A percentile compares a stretch with the other conserved stretches of the same genome.
Evolutionary conservation across 2,797 vertebrate species (phyloP).

Genomic region (Melanitta fusca): DNA sequence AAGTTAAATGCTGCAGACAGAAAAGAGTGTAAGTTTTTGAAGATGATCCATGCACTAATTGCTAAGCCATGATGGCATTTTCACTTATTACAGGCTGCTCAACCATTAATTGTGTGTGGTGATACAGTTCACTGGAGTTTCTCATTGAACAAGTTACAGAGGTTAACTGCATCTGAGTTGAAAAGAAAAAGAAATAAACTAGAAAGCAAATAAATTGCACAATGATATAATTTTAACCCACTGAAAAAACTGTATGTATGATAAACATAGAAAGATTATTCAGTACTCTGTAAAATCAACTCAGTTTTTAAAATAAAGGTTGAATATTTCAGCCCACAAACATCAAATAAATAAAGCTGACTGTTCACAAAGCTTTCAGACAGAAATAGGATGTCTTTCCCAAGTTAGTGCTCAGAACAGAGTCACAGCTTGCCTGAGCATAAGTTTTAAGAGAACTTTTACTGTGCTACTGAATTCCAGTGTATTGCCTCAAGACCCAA

Average conservation of each 20-base stretch:
- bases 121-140: conserved; percentile 68
- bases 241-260: neutral
- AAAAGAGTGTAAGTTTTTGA: conserved; percentile 62
- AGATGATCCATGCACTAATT: conserved; percentile 77
- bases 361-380: neutral
- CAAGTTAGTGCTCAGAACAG: neutral
- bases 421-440: neutral
- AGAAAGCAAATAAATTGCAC: neutral
- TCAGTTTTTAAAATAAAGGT: accelerated
- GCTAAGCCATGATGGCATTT: conserved; percentile 68
- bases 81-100: conserved; percentile 70
- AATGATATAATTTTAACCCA: neutral
- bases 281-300: neutral
- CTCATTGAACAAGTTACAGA: conserved; percentile 69
- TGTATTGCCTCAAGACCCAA: neutral
- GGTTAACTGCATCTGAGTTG: conserved; percentile 54
- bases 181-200: conserved; percentile 9
- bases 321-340: neutral
- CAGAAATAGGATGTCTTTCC: neutral
- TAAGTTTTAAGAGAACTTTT: neutral
- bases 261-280: neutral
- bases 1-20: conserved; percentile 66
- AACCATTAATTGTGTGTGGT: conserved; percentile 64
- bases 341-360: neutral
- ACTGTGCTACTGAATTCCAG: accelerated